phyloP scores from a whole-genome alignment of 1,140 invertebrate genomes.

The Musca vetustissima region DNA sequence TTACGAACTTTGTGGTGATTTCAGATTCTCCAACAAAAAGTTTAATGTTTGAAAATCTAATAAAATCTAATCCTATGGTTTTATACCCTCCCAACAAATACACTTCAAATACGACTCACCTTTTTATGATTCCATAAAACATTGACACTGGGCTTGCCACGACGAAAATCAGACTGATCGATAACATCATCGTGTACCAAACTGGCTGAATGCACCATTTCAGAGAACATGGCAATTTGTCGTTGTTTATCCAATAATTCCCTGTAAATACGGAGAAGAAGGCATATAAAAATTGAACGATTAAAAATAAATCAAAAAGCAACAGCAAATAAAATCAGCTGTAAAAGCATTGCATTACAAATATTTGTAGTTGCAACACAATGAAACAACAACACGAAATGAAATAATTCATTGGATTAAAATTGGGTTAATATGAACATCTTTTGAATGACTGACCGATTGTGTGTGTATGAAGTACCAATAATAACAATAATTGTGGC shows the following conservation, averaged over 20 bases:
- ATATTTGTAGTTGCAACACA: neutral
- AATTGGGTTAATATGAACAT: neutral
- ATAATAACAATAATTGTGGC: slow-evolving; percentile 4
- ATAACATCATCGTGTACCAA: slow-evolving; percentile 99
- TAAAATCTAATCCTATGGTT: too few relatives aligned
- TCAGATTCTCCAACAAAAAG: too few relatives aligned
- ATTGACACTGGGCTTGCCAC: slow-evolving; percentile 95
- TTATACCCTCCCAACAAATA: neutral
- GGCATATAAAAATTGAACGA: neutral
- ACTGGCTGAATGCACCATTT: slow-evolving; percentile 99
- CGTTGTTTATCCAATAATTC: slow-evolving; percentile 76
- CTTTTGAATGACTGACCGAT: too few relatives aligned
- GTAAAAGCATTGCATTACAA: neutral
- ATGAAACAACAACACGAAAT: neutral
- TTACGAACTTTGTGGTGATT: too few relatives aligned
- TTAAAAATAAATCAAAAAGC: slow-evolving; percentile 8
- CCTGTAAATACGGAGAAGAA: slow-evolving; percentile 34
- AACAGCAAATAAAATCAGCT: neutral
- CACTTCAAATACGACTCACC: slow-evolving; percentile 60
- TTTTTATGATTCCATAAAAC: slow-evolving; percentile 95
- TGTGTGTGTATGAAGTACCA: neutral
- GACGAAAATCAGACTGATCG: slow-evolving; percentile 89
- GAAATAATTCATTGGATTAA: neutral
- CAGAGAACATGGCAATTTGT: slow-evolving; percentile 92
- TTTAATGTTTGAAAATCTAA: too few relatives aligned